Conservation (phyloP, 2,113 vertebrate genomes). For the Apaloderma vittatum region DNA sequence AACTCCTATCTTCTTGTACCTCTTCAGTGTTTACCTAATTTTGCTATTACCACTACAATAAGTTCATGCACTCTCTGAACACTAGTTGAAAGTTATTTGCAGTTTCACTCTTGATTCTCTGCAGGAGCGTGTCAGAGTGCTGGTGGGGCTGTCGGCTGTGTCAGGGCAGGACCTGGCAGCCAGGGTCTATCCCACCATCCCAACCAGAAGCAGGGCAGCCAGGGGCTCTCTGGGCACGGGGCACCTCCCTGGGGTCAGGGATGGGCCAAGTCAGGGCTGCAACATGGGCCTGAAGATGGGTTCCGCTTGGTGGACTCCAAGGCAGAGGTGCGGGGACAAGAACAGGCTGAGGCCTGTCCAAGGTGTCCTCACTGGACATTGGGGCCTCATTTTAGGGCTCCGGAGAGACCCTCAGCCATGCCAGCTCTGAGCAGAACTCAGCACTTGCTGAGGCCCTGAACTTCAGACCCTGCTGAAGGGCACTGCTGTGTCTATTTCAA, state of each 20-base stretch:
- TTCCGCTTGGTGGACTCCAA: accelerated
- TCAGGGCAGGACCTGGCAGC: not conserved
- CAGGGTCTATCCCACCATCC: accelerated
- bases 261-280: accelerated
- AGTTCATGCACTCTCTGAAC: not conserved
- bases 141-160: accelerated
- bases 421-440: not conserved
- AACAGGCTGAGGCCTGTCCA: not conserved
- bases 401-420: not conserved
- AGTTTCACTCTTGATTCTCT: not conserved
- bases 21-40: conserved; percentile 32
- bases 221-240: accelerated
- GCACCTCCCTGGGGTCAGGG: not conserved
- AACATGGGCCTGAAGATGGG: accelerated
- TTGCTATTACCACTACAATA: not conserved
- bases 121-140: accelerated
- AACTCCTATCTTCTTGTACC: not conserved
- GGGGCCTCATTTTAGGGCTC: accelerated
- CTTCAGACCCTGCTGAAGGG: not conserved
- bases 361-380: no score
- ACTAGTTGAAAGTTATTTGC: not conserved
- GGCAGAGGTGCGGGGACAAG: not conserved
- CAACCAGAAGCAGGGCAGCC: not conserved
- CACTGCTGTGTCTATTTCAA: not conserved
- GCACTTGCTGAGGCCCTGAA: accelerated